Conservation (phyloP, 2,113 vertebrate species). For the Origma solitaria region DNA sequence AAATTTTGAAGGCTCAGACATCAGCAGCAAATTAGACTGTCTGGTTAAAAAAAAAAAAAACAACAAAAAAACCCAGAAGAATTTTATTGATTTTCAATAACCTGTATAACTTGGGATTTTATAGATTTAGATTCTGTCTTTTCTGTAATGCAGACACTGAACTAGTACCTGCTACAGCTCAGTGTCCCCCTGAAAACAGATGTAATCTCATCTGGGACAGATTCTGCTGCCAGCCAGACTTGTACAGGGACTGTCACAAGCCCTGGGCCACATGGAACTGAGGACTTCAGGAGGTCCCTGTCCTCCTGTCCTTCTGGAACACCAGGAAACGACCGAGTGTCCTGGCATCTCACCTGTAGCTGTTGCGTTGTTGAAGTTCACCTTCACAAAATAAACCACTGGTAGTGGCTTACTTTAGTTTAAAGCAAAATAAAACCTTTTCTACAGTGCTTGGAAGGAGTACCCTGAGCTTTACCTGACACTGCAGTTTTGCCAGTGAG, state of each 20-base stretch:
- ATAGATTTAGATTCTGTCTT: background rate
- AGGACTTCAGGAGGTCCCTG: background rate
- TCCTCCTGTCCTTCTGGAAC: background rate
- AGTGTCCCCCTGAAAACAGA: background rate
- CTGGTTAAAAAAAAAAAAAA: background rate
- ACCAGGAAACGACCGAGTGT: background rate
- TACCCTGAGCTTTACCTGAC: background rate
- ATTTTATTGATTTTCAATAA: background rate
- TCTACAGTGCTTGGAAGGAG: background rate
- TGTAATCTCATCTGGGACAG: background rate
- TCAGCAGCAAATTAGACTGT: background rate
- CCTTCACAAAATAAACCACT: background rate
- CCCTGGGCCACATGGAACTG: background rate
- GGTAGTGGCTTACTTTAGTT: background rate
- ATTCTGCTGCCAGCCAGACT: rapidly evolving
- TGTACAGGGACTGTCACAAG: background rate
- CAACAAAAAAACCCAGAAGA: background rate
- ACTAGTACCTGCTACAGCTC: background rate
- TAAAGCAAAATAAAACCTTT: background rate
- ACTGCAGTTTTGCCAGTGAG: background rate
- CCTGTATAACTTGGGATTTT: background rate
- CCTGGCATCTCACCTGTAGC: too few relatives aligned
- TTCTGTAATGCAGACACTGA: background rate
- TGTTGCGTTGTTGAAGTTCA: background rate
- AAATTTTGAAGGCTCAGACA: background rate